Evolutionary conservation across 2,113 vertebrate species (phyloP), one percentile per base, ranked within the genome.

Genomic region (Sceloporus undulatus): DNA sequence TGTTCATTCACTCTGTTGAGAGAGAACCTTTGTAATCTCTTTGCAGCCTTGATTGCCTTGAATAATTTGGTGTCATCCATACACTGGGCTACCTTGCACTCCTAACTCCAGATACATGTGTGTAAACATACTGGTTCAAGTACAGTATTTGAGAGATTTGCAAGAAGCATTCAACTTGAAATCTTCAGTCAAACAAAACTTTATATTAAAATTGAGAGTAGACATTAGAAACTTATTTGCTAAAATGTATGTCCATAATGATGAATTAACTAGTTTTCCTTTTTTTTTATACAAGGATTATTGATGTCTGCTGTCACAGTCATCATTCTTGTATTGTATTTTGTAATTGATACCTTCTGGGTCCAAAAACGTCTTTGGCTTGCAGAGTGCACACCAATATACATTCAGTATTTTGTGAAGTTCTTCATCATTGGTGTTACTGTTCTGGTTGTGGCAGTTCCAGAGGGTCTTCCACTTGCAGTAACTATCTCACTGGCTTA

Each of bases 341-440:
- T 99, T 95, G 98, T 98, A 75, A 97, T 99, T 52, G 96, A 99
- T 96, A 99, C 98, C 82, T 99, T 99, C 95, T 99, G 98, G 98
- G 92, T 99, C 92, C 98, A 99, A 95, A 97, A 98, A 87, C 96
- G 98, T 92, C 97, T 97, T 0, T 99, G 99, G 99, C 95, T 98
- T 91, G 97, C 98, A 87, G 98, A 98, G 85, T 99, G 99, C 95
- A 99, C 98, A 1, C 99, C 99, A 4, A 97, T 99, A 95, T 99
- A 99, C 95, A 98, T 99, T 92, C 99, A 99, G 92, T 99, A 99
- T 95, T 99, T 99, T 93, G 99, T 99, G 84, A 99, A 99, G 94
- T 99, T 99, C 97, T 99, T 99, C 96, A 99, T 99, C 95, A 99
- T 99, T 87, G 99, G 99, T 87, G 99, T 99, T 86, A 99, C 99